Conservation (phyloP, 2,797 vertebrate genomes). For the Melanotaenia maccullochi region DNA sequence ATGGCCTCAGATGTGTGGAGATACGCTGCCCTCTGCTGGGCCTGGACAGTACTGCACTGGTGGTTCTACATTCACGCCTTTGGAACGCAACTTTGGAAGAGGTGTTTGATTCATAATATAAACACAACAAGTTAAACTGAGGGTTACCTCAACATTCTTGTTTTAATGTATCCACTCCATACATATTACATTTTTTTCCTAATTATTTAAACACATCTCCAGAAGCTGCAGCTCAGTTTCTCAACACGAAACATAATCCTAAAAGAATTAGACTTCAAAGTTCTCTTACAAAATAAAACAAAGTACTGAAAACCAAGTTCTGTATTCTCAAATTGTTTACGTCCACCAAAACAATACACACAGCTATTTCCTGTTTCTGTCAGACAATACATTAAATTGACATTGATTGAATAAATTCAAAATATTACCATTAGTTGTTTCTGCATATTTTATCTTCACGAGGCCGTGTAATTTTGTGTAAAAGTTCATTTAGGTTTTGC, state of each 20-base stretch:
- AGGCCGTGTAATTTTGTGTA: too few species aligned
- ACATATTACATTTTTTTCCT: not conserved
- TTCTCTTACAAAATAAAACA: too few species aligned
- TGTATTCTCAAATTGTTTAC: too few species aligned
- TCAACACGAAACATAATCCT: not conserved
- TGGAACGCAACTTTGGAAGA: slow-evolving; percentile 92
- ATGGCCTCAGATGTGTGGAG: slow-evolving; percentile 84
- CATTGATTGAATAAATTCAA: not conserved
- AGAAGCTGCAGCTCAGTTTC: not conserved
- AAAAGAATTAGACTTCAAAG: not conserved
- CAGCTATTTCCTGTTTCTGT: not conserved
- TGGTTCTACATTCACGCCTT: slow-evolving; percentile 84
- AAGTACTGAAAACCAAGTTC: too few species aligned
- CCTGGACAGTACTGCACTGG: slow-evolving; percentile 85
- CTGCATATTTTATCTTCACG: not conserved
- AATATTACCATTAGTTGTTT: not conserved
- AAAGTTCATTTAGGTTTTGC: not conserved
- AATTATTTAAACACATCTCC: not conserved
- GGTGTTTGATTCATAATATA: slow-evolving; percentile 52
- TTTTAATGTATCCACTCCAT: not conserved
- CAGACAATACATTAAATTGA: not conserved
- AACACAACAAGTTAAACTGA: too few species aligned
- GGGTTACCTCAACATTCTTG: too few species aligned
- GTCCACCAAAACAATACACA: not conserved
- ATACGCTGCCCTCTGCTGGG: slow-evolving; percentile 89